Evolutionary conservation across 2,797 vertebrate genomes (phyloP), one percentile per base, ranked within the genome.

Genomic region (Gorsachius magnificus): DNA sequence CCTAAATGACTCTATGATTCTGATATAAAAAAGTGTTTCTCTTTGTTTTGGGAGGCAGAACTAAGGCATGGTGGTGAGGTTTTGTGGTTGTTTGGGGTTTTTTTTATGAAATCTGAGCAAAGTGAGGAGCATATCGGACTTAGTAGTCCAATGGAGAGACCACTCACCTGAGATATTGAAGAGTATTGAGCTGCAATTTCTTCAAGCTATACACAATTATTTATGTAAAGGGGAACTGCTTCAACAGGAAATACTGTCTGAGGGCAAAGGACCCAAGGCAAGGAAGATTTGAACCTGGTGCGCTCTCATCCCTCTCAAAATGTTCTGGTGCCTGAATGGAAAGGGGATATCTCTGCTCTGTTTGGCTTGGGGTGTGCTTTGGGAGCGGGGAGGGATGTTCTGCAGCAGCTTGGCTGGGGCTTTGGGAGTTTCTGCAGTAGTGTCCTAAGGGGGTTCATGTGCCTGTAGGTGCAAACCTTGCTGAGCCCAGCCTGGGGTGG

Each of bases 341-440:
- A 79, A 10, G 20, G 10, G 18, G 16, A 4, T 9, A 4, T 11
- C 58, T 38, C 28, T 50, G 54, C 54, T 26, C 19, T n/a, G 22
- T 11, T 6, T 31, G 68, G 31, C 33, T 11, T 51, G 46, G 28
- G 48, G 20, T 45, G 18, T 61, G 12, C 70, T 75, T 43, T 48
- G n/a, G 43, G 46, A 48, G 19, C 28, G 29, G 9, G 31, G 28
- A 64, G 54, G 7, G 5, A 7, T 0, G 6, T 46, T 26, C 54
- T 25, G 17, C 36, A 69, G 54, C 64, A 77, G 60, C 0, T 0
- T 54, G 58, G 28, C 28, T 33, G 38, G 11, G 36, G 10, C 20
- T 46, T 24, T 41, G 38, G 48, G 22, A 41, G 3, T 15, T 21
- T 41, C 43, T 1, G 0, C 2, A 2, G 1, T 1, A 8, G 19